These are phyloP conservation scores for Dysmachus trigonus DNA, from an alignment of 2,888 invertebrate genomes.

Conservation along the genomic window DNA sequence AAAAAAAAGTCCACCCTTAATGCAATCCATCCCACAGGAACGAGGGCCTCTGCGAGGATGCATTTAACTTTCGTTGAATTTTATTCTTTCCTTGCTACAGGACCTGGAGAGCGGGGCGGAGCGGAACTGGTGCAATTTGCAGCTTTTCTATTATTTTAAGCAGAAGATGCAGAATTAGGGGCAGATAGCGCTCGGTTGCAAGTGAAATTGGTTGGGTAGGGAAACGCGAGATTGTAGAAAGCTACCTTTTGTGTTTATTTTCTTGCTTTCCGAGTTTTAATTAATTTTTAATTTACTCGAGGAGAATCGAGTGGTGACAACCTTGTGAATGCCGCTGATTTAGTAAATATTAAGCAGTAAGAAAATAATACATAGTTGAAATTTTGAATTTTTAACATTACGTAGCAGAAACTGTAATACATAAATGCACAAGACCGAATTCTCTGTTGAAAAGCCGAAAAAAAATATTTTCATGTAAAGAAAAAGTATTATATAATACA, in stretches of 20 bases:
- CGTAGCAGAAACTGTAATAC: too few relatives aligned
- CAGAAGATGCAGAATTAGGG: neutral
- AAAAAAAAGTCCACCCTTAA: neutral
- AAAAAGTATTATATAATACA: too few relatives aligned
- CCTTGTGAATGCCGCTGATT: neutral
- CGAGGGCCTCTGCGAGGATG: neutral
- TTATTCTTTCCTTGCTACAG: neutral
- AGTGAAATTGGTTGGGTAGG: slow-evolving; percentile 2
- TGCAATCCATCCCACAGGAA: neutral
- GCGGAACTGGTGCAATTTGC: neutral
- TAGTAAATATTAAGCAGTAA: too few relatives aligned
- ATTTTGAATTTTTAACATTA: too few relatives aligned
- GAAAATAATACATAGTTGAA: too few relatives aligned
- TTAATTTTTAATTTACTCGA: neutral
- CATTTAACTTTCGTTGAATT: slow-evolving; percentile 24
- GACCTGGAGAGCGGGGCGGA: neutral
- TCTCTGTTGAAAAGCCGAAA: too few relatives aligned
- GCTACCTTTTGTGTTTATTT: neutral
- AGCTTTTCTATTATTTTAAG: slow-evolving; percentile 8
- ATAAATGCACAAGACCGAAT: too few relatives aligned
- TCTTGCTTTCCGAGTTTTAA: neutral
- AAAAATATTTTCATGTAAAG: too few relatives aligned
- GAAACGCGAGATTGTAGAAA: neutral
- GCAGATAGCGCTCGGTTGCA: neutral
- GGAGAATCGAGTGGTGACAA: neutral